Evolutionary conservation across 1,140 invertebrate genomes (phyloP), one percentile per base, ranked within the genome.

Genomic region (Adoxophyes honmai): DNA sequence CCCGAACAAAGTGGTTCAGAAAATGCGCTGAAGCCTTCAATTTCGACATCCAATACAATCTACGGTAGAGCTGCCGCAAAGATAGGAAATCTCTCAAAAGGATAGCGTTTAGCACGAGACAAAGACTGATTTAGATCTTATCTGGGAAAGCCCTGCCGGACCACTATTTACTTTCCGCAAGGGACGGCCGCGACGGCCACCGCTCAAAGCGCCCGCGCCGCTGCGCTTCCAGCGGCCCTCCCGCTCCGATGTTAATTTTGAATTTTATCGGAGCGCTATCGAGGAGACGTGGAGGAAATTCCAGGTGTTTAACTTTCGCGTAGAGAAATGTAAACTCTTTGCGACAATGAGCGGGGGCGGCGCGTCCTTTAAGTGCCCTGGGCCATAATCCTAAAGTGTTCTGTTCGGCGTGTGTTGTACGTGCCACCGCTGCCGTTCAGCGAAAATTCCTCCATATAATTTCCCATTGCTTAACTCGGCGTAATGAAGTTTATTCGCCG

Each of bases 401-500:
- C 66, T 34, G 11, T 14, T 14, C 39, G 11, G 34, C 51, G 60
- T 56, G 52, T 66, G 67, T 78, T 64, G 67, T 78, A 81, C 75
- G 73, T 78, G 76, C 70, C 62, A 64, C 66, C 66, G 58, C 59
- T 63, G 66, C 70, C 59, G 73, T 76, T 77, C 71, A 66, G 75
- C 76, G 73, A 86, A 86, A 88, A 87, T 86, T 83, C 73, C 73
- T 79, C 70, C 76, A 78, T 87, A 87, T 88, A 87, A 88, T 87
- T 83, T 79, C 68, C 76, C 72, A 83, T 48, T 86, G 77, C 77
- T 86, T 85, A 86, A 86, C 77, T 82, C 73, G 68, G 64, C 64
- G 73, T 86, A 86, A 88, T 88, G 79, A 88, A 88, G 81, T 87
- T 88, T 88, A 88, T 88, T 84, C 80, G 74, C 73, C 68, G 76